Base-by-base conservation (phyloP, 2,888 invertebrate species). In the Cenopis cana region DNA sequence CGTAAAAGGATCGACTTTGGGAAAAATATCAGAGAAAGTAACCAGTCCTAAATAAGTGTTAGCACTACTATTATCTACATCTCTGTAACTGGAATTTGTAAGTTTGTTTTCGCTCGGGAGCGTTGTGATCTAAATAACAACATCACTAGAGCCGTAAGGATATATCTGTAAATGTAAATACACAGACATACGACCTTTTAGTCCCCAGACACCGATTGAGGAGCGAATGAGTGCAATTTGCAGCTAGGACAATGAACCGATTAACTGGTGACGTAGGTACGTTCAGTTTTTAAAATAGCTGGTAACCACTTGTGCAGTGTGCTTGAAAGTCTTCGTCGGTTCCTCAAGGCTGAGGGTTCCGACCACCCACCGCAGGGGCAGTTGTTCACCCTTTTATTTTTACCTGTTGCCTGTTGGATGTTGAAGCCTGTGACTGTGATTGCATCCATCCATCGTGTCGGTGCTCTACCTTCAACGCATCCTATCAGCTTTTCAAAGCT, bases 211-310 rank as follows among this genome's bases (percentile, higher is more conserved):
- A 14, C 36, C n/a, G 14, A 54, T 64, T 14, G 38, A n/a, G 36
- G 38, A 36, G 46, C 20, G 33, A 69, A 59, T 59, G 57, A 69
- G 57, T 69, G 50, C 64, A 64, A 65, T 69, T 69, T 59, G 64
- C 62, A 56, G 62, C 57, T 50, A 50, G 69, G 69, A 57, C 69
- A 69, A 69, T 57, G 69, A 64, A 56, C 69, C 38, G 56, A 56
- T 55, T 56, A 57, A 33, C 29, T n/a, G 29, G 41, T 69, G 69
- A 64, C 20, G 54, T 38, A 20, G 24, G 52, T 38, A 18, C 14
- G 14, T 12, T 49, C 29, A 18, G 9, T 14, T 10, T 10, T n/a
- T n/a, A 33, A 46, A 33, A 50, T 14, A 24, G 36, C 20, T n/a
- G 14, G n/a, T 55, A 3, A 52, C n/a, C 24, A 46, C 46, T 46